phyloP scores from a whole-genome alignment of 2,797 vertebrate species.

The Choloepus didactylus region DNA sequence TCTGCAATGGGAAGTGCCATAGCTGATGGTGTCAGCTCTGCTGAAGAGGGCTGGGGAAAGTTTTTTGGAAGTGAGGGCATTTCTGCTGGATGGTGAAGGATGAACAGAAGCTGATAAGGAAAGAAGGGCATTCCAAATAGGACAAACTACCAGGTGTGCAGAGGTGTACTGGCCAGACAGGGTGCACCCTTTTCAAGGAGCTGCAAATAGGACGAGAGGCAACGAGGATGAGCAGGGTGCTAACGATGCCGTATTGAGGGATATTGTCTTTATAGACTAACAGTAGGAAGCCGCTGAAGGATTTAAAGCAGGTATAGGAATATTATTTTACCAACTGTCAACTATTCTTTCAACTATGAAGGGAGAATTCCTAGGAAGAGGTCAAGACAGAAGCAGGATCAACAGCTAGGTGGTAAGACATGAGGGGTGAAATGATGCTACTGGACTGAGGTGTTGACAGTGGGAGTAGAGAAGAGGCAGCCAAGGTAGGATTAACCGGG shows the following conservation, averaged over 20 bases:
- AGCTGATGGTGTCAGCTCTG: fast-evolving
- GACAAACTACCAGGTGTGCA: background rate
- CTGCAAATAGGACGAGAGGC: background rate
- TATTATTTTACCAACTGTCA: background rate
- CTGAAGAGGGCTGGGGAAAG: background rate
- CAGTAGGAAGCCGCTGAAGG: background rate
- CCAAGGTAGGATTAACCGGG: background rate
- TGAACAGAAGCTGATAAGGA: background rate
- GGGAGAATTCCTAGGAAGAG: background rate
- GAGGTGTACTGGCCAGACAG: background rate
- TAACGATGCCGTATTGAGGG: background rate
- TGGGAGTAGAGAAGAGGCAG: background rate
- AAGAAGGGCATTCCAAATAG: background rate
- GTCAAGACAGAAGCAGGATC: background rate
- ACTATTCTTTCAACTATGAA: background rate
- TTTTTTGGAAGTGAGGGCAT: background rate
- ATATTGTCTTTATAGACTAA: background rate
- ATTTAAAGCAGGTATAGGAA: background rate
- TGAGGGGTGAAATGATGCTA: background rate
- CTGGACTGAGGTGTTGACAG: background rate
- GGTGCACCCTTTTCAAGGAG: background rate
- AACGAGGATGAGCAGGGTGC: background rate
- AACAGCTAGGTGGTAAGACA: background rate
- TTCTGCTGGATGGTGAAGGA: background rate
- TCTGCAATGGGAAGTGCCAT: background rate